Evolutionary conservation across 2,113 vertebrate species (phyloP).

Genomic region (Turnix velox): DNA sequence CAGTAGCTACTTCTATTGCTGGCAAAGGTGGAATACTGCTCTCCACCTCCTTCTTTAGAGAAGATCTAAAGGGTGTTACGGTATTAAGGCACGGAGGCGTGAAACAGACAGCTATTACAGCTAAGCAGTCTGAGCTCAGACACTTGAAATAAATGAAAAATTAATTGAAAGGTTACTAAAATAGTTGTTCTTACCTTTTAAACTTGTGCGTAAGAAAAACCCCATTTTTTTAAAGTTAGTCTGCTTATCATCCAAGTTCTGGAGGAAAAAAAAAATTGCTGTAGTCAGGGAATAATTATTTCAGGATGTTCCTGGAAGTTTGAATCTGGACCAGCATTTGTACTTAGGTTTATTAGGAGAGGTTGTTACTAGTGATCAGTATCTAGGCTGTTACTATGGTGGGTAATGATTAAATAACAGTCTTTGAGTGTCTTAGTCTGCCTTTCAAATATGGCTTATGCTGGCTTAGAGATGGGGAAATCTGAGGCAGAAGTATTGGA

Average conservation of each 20-base stretch:
- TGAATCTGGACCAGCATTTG: too few species aligned
- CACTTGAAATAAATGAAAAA: neutral
- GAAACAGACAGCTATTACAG: neutral
- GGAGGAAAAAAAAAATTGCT: neutral
- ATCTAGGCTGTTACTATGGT: neutral
- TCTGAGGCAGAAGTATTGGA: neutral
- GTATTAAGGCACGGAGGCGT: neutral
- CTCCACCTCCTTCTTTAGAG: neutral
- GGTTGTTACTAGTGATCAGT: neutral
- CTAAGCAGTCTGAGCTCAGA: neutral
- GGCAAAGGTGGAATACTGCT: neutral
- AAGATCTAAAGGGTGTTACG: neutral
- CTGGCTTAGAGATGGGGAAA: neutral
- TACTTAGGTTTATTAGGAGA: neutral
- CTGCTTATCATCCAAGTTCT: neutral
- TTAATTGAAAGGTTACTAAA: neutral
- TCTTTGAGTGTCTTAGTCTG: neutral
- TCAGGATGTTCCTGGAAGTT: neutral
- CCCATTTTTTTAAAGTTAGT: neutral
- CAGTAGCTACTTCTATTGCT: neutral
- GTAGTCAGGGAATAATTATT: neutral
- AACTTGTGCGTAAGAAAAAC: neutral
- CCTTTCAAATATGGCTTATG: neutral
- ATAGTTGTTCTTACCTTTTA: neutral
- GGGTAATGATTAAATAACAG: neutral